Percentiles rank a stretch among this genome's conserved stretches.
Conservation (phyloP, 2,888 invertebrate genomes). For the Pachliopta kotzebuea region DNA sequence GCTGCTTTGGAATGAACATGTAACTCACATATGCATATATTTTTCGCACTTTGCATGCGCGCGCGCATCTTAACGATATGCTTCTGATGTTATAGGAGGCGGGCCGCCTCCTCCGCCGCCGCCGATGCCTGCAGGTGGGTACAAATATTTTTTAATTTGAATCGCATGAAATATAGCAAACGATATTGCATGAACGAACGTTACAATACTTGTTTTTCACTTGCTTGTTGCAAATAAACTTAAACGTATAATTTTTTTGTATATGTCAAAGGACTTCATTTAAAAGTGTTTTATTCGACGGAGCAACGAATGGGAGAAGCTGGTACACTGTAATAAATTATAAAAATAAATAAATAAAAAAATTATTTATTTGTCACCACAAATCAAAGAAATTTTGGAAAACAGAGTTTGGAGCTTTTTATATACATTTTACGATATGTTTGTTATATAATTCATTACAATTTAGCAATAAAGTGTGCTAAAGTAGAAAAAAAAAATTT, state of each 20-base stretch:
- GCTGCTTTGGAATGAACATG: slow-evolving; percentile 16
- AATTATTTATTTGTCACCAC: no score
- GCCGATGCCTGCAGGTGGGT: slow-evolving; percentile 42
- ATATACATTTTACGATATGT: no score
- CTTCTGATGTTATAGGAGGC: slow-evolving; percentile 32
- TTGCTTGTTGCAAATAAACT: no score
- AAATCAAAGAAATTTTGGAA: no score
- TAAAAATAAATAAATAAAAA: neutral
- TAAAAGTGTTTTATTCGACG: no score
- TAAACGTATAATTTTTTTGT: no score
- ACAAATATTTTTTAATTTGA: slow-evolving; percentile 2
- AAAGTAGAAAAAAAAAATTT: neutral
- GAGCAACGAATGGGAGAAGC: no score
- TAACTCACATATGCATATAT: slow-evolving; percentile 13
- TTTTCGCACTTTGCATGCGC: slow-evolving; percentile 28
- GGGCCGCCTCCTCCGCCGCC: slow-evolving; percentile 41
- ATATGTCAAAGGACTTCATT: no score
- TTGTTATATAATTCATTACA: no score
- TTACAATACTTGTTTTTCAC: neutral
- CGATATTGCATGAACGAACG: neutral
- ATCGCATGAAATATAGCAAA: neutral
- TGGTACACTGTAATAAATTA: neutral
- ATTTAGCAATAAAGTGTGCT: no score
- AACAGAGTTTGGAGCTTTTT: no score
- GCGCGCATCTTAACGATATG: slow-evolving; percentile 20